A percentile compares a stretch with the other conserved stretches of the same genome.
Evolutionary conservation across 2,797 vertebrate species (phyloP).

Genomic region (Helostoma temminkii): DNA sequence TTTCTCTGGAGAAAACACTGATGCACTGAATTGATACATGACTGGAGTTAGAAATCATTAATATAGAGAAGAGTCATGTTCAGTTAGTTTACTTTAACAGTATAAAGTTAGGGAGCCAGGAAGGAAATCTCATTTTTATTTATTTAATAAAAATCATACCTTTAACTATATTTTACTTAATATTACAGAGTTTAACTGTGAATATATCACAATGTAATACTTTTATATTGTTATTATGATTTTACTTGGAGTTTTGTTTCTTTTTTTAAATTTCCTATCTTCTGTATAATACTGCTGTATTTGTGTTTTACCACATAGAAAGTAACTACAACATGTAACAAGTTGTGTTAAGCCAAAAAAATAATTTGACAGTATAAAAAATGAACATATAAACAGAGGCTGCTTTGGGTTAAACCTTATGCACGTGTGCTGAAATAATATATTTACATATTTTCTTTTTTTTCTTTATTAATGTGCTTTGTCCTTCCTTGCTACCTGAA

Average conservation of each 20-base stretch:
- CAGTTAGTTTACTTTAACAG: constrained; percentile 38
- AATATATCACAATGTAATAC: background rate
- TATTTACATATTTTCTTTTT: background rate
- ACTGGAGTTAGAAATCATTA: constrained; percentile 49
- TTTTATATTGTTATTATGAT: background rate
- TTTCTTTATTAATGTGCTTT: background rate
- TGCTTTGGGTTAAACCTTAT: background rate
- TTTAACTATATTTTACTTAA: no score
- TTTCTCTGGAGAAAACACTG: constrained; percentile 55
- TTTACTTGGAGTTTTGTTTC: background rate
- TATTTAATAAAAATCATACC: constrained; percentile 14
- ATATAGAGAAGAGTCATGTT: constrained; percentile 62
- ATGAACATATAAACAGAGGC: background rate
- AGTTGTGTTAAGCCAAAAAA: constrained; percentile 1
- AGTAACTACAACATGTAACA: background rate
- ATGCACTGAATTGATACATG: constrained; percentile 62
- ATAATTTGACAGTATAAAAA: background rate
- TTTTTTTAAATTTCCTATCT: background rate
- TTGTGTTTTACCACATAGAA: background rate
- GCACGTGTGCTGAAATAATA: background rate
- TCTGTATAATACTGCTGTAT: background rate
- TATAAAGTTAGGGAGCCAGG: constrained; percentile 10
- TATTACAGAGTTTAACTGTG: background rate
- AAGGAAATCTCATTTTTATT: constrained; percentile 4
- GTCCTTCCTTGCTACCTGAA: background rate